phyloP scores from a whole-genome alignment of 2,888 invertebrate species.

The Agrilus cyanescens region DNA sequence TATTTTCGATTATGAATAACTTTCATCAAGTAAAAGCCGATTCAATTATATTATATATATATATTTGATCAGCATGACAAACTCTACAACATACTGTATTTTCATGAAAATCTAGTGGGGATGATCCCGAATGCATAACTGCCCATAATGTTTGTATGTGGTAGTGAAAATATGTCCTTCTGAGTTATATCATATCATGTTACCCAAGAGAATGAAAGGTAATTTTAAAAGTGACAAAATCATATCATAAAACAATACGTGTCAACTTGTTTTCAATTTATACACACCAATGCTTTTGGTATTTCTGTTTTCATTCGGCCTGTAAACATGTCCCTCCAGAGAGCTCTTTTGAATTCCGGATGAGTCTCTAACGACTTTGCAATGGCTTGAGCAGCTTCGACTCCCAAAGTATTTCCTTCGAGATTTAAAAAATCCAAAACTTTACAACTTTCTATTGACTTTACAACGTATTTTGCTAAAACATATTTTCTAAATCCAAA shows the following conservation, averaged over 20 bases:
- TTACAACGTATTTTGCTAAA: conserved; percentile 60
- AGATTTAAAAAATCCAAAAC: conserved; percentile 64
- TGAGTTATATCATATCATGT: too few species aligned
- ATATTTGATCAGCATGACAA: too few species aligned
- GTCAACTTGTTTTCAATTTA: background rate
- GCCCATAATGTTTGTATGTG: too few species aligned
- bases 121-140: too few species aligned
- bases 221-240: too few species aligned
- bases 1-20: too few species aligned
- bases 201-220: too few species aligned
- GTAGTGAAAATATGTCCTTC: too few species aligned
- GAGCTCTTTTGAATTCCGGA: conserved; percentile 66
- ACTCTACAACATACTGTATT: too few species aligned
- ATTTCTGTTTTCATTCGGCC: conserved; percentile 92
- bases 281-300: conserved; percentile 70
- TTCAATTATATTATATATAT: too few species aligned
- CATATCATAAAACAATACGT: background rate
- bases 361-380: conserved; percentile 67
- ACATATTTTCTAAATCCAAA: conserved; percentile 2
- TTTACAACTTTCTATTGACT: conserved; percentile 60
- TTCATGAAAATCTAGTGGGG: too few species aligned
- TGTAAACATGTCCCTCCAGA: conserved; percentile 97
- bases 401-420: conserved; percentile 89
- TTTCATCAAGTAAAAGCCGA: too few species aligned
- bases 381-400: conserved; percentile 76